These are phyloP conservation scores for Coregonus ussuriensis DNA, from an alignment of 2,797 vertebrate species.

Conservation along the genomic window DNA sequence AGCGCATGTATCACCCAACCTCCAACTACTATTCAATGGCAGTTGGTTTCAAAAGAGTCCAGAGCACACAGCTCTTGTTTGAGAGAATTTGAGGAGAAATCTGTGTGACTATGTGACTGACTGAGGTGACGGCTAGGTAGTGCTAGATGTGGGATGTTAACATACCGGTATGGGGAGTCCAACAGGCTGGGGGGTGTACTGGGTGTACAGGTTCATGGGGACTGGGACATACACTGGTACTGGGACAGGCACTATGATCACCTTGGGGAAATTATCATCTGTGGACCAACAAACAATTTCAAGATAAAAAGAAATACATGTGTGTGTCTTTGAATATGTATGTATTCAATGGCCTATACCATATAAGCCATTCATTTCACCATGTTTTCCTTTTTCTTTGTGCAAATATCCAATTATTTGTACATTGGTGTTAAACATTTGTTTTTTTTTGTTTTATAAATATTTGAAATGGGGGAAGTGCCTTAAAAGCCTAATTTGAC, in stretches of 20 bases:
- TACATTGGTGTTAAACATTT: no score
- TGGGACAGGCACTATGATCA: conserved; percentile 88
- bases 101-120: not conserved
- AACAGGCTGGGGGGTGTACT: conserved; percentile 86
- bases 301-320: not conserved
- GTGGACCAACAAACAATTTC: not conserved
- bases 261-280: conserved; percentile 70
- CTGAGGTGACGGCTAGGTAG: not conserved
- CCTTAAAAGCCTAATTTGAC: no score
- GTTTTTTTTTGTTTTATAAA: no score
- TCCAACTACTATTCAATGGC: not conserved
- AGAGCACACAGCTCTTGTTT: no score
- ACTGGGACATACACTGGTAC: conserved; percentile 93
- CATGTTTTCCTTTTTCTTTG: no score
- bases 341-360: not conserved
- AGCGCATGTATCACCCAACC: not conserved
- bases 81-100: no score
- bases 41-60: not conserved
- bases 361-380: not conserved
- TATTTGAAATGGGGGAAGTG: no score
- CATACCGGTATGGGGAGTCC: conserved; percentile 89
- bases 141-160: not conserved
- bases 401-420: no score
- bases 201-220: conserved; percentile 93
- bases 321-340: not conserved